Conservation (phyloP, 30 jellyfish, hydroid and myxozoan species). For the Hydractinia echinata region DNA sequence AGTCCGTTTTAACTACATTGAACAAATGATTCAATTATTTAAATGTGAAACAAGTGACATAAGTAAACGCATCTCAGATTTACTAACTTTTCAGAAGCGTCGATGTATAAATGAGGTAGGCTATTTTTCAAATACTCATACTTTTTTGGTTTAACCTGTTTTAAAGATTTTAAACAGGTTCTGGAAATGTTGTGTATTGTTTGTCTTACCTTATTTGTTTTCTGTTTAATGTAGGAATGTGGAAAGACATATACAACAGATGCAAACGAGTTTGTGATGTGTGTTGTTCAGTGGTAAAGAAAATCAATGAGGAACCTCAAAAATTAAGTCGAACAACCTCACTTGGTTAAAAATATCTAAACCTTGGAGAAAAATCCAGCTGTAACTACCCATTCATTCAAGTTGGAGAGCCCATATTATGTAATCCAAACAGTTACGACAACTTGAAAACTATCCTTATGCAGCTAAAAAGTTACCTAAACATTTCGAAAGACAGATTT, state of each 20-base stretch:
- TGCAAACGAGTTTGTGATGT: constrained; percentile 7
- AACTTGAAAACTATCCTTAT: not conserved
- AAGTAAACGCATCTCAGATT: not conserved
- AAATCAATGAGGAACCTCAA: not conserved
- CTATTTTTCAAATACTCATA: not conserved
- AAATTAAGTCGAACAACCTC: not conserved
- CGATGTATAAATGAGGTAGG: constrained; percentile 1
- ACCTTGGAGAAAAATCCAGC: not conserved
- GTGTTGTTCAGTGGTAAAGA: constrained; percentile 9
- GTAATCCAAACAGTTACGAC: constrained; percentile 15
- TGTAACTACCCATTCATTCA: not conserved
- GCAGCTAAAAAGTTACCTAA: not conserved
- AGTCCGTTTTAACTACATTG: not conserved
- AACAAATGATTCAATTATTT: not conserved
- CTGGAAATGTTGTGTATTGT: too few species aligned
- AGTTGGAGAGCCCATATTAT: constrained; percentile 9
- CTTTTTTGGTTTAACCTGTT: not conserved
- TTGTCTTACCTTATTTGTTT: too few species aligned
- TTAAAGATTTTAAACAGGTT: not conserved
- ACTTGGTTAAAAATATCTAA: not conserved
- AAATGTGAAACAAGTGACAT: not conserved
- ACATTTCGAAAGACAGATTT: not conserved
- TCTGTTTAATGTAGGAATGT: too few species aligned
- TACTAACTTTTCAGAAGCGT: not conserved
- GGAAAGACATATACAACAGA: not conserved